These are phyloP conservation scores for Theocolax elegans DNA, from an alignment of 1,140 invertebrate species.

Conservation along the genomic window DNA sequence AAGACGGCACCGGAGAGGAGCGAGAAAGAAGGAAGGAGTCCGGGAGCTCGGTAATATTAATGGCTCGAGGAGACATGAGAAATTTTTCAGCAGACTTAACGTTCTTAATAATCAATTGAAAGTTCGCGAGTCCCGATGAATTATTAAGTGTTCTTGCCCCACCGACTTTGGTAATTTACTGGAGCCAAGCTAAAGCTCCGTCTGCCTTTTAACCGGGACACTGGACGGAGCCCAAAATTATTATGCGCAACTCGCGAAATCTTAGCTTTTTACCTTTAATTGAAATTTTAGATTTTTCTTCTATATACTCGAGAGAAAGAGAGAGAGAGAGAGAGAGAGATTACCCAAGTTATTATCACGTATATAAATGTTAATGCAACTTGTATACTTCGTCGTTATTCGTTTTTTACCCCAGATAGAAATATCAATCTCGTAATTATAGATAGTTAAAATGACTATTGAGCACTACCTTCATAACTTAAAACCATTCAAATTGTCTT, in stretches of 20 bases:
- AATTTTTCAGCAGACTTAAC: constrained; percentile 28
- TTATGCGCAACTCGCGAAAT: background rate
- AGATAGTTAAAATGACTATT: no score
- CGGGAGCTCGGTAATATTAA: constrained; percentile 14
- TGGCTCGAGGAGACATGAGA: background rate
- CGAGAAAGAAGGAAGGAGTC: background rate
- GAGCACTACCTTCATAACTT: no score
- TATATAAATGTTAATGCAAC: no score
- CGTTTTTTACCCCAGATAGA: no score
- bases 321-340: no score
- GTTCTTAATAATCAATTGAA: constrained; percentile 38
- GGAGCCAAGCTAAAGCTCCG: background rate
- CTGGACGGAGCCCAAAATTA: background rate
- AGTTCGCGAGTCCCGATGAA: constrained; percentile 21
- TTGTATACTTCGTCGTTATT: no score
- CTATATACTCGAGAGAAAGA: no score
- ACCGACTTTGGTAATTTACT: constrained; percentile 25
- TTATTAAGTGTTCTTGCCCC: constrained; percentile 19
- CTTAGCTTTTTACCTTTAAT: constrained; percentile 8
- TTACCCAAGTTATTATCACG: no score
- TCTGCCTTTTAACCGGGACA: background rate
- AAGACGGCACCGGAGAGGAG: background rate
- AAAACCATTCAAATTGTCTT: no score
- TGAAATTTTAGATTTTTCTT: no score
- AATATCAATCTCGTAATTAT: no score